Evolutionary conservation across 2,113 vertebrate genomes (phyloP).

Genomic region (Campylomormyrus tamandua): DNA sequence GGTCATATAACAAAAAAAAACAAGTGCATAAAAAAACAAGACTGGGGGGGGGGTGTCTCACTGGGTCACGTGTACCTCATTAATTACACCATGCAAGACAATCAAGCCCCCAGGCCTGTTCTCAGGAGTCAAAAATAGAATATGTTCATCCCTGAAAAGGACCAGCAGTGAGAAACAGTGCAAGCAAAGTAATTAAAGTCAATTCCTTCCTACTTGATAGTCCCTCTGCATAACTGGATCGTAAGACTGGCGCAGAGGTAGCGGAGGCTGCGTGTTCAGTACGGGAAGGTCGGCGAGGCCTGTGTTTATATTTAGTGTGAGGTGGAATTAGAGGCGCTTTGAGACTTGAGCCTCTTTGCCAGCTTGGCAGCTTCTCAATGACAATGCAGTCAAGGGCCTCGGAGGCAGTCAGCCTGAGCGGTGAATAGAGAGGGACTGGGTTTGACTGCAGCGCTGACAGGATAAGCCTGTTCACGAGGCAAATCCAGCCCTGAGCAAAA

Average conservation of each 20-base stretch:
- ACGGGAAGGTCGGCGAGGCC: not conserved
- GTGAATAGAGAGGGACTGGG: not conserved
- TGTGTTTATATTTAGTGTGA: slow-evolving; percentile 21
- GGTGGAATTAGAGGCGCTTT: slow-evolving; percentile 19
- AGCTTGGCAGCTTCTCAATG: slow-evolving; percentile 13
- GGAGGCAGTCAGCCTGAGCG: not conserved
- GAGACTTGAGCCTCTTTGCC: slow-evolving; percentile 13
- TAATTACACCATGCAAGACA: not conserved
- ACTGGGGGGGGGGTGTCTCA: not conserved
- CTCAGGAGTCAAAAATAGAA: not conserved
- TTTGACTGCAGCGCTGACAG: slow-evolving; percentile 8
- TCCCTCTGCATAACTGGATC: not conserved
- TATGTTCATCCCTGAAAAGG: not conserved
- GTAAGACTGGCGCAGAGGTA: not conserved
- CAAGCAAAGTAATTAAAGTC: not conserved
- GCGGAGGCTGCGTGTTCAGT: not conserved
- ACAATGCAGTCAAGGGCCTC: slow-evolving; percentile 7
- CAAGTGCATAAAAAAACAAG: not conserved
- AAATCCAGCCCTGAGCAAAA: not conserved
- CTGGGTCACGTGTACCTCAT: not conserved
- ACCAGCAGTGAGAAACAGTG: not conserved
- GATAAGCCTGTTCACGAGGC: slow-evolving; percentile 26
- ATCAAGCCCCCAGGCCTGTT: not conserved
- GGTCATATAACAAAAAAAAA: not conserved
- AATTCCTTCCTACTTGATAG: not conserved